Evolutionary conservation across 2,888 invertebrate species (phyloP).

Genomic region (Drosophila koepferae): DNA sequence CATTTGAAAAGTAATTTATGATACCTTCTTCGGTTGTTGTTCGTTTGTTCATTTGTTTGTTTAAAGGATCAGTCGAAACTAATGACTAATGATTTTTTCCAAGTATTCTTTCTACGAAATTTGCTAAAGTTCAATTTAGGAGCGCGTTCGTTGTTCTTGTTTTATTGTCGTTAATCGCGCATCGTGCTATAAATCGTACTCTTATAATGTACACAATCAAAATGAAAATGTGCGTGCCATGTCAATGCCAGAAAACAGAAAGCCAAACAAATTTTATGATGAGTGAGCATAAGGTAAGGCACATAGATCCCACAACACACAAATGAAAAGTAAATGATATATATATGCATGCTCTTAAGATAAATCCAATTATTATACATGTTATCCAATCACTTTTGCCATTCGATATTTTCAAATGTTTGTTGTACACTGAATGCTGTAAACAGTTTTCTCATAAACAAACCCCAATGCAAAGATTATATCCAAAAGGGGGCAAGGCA

Average conservation of each 20-base stretch:
- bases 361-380: conserved; percentile 49
- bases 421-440: conserved; percentile 63
- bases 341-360: conserved; percentile 63
- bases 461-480: conserved; percentile 43
- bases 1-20: background rate
- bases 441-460: conserved; percentile 56
- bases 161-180: conserved; percentile 63
- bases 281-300: conserved; percentile 85
- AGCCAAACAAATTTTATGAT: conserved; percentile 79
- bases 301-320: conserved; percentile 62
- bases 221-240: conserved; percentile 61
- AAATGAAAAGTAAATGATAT: conserved; percentile 54
- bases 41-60: conserved; percentile 25
- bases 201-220: conserved; percentile 29
- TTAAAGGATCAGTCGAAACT: conserved; percentile 37
- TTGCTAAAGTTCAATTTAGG: conserved; percentile 54
- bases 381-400: conserved; percentile 54
- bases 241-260: conserved; percentile 75
- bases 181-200: conserved; percentile 45
- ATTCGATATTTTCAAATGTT: conserved; percentile 57
- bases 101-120: conserved; percentile 54
- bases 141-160: conserved; percentile 63
- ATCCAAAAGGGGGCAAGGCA: conserved; percentile 33
- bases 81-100: conserved; percentile 49
- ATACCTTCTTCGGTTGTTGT: conserved; percentile 18